Evolutionary conservation across 2,888 invertebrate genomes (phyloP), one percentile per base, ranked within the genome.

Genomic region (Orthonychiurus folsomi): DNA sequence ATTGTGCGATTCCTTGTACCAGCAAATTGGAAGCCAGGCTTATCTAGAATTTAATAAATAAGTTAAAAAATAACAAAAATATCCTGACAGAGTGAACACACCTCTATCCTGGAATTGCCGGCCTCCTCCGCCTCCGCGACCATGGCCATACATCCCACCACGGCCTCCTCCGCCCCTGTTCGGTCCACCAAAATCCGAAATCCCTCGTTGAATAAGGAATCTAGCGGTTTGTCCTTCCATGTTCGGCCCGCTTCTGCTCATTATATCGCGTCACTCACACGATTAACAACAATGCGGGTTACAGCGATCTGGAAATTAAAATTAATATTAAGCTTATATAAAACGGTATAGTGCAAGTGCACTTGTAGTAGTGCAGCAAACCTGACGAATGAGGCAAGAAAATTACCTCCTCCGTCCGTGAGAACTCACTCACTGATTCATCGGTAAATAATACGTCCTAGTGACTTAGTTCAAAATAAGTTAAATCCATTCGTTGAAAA

Each of bases 21-120:
- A 21, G 21, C 24, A n/a, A n/a, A n/a, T n/a, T n/a, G n/a, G n/a
- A n/a, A n/a, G 5, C 52, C 24, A 23, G 52, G 52, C 5, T 3
- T 20, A 52, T 23, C 24, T 23, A 52, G 24, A 20, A 21, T n/a
- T 12, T 9, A 52, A 20, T 20, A 52, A 52, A 52, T 12, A 9
- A 52, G 9, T 23, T 12, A 12, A 52, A 52, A 52, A 52, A 23
- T 20, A 52, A 52, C 20, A 52, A 52, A 9, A 52, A 52, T 52
- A 21, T n/a, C n/a, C 52, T 20, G 9, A 52, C 20, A 52, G 52
- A n/a, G 24, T 52, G 9, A 21, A 9, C 52, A 21, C 24, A 52
- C 52, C 52, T 20, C 5, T 5, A 52, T 52, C 52, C 24, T 5
- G 9, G 20, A 12, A 52, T 21, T 52, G 20, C 20, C 20, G 5